Conservation (phyloP, 2,888 invertebrate genomes). For the Drosophila gaucha region DNA sequence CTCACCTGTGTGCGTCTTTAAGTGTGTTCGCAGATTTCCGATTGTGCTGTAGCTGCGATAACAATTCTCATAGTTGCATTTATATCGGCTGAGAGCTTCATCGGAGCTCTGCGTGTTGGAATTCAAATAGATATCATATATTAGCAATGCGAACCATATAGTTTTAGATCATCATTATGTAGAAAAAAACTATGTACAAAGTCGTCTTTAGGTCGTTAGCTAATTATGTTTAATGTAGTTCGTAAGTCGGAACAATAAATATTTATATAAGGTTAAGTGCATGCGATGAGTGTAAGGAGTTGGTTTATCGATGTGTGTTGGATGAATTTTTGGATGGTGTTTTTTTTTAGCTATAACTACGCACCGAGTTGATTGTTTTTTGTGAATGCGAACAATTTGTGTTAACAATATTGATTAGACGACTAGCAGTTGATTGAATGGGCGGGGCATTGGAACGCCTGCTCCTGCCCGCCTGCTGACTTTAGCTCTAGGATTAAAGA, state of each 20-base stretch:
- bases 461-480: constrained; percentile 18
- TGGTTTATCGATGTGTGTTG: constrained; percentile 2
- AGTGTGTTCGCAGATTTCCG: constrained; percentile 96
- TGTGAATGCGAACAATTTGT: constrained; percentile 33
- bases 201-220: constrained; percentile 64
- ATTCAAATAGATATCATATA: constrained; percentile 11
- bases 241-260: constrained; percentile 51
- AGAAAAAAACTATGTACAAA: constrained; percentile 55
- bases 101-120: constrained; percentile 78
- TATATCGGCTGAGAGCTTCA: constrained; percentile 88
- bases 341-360: constrained; percentile 60
- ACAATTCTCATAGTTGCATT: constrained; percentile 95
- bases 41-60: constrained; percentile 95
- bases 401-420: constrained; percentile 64
- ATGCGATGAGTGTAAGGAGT: constrained; percentile 28
- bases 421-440: constrained; percentile 43
- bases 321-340: not conserved
- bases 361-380: constrained; percentile 56
- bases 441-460: constrained; percentile 15
- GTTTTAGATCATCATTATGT: constrained; percentile 20
- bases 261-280: constrained; percentile 13
- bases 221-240: constrained; percentile 50
- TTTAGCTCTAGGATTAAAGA: constrained; percentile 39
- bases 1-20: constrained; percentile 97
- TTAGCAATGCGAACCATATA: constrained; percentile 8